These are phyloP conservation scores for Chaetoderma sp. DNA, from an alignment of 2,888 invertebrate genomes.

Conservation along the genomic window DNA sequence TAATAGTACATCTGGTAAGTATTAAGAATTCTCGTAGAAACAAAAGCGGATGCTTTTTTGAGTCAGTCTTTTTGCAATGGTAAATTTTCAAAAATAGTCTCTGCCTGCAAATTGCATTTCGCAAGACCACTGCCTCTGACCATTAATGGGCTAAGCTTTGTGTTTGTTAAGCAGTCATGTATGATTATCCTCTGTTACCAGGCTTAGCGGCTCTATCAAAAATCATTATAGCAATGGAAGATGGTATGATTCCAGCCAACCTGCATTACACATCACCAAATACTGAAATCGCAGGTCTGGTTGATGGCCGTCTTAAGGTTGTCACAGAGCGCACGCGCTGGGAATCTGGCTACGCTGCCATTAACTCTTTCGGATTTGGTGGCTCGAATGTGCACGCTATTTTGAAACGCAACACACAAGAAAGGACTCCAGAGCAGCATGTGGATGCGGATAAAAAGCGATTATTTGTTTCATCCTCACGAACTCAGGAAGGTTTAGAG, in stretches of 20 bases:
- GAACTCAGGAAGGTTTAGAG: conserved; percentile 84
- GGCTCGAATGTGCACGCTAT: conserved; percentile 75
- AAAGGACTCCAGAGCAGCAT: conserved; percentile 31
- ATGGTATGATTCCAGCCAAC: conserved; percentile 89
- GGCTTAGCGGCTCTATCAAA: conserved; percentile 93
- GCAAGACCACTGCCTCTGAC: too few species aligned
- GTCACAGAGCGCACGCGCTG: conserved; percentile 85
- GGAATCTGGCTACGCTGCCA: conserved; percentile 90
- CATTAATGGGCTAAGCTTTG: too few species aligned
- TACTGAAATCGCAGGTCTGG: conserved; percentile 88
- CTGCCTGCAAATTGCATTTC: too few species aligned
- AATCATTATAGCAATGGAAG: conserved; percentile 92
- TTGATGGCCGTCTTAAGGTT: conserved; percentile 89
- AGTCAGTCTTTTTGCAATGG: too few species aligned
- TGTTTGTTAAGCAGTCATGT: too few species aligned
- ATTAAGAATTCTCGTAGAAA: too few species aligned
- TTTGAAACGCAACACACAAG: conserved; percentile 70
- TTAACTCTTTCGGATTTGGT: conserved; percentile 99
- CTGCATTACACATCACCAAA: conserved; percentile 90
- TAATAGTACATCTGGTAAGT: too few species aligned
- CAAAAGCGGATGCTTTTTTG: too few species aligned
- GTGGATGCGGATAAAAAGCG: conserved; percentile 75
- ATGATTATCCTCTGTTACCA: too few species aligned
- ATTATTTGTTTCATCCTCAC: conserved; percentile 83
- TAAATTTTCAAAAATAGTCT: too few species aligned